These are phyloP conservation scores for Drosophila mulleri DNA, from an alignment of 2,888 invertebrate genomes.

Conservation along the genomic window DNA sequence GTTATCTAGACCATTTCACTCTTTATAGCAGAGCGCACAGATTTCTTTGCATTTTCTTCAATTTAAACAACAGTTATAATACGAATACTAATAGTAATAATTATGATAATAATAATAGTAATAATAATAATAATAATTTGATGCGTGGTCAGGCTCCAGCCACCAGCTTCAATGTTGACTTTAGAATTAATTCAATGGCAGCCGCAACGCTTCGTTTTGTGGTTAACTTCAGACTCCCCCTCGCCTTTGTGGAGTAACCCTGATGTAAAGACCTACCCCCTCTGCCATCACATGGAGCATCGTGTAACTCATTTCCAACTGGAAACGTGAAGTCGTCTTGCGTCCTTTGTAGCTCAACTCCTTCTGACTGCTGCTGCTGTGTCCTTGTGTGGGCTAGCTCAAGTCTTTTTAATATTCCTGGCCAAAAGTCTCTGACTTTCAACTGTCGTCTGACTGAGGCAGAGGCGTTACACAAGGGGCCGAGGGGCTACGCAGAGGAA, in stretches of 20 bases:
- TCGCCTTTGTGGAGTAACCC: neutral
- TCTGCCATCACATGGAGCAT: neutral
- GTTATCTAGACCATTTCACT: neutral
- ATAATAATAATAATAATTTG: constrained; percentile 21
- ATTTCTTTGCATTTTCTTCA: neutral
- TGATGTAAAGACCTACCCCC: neutral
- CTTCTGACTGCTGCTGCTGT: constrained; percentile 15
- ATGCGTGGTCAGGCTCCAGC: constrained; percentile 49
- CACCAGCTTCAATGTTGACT: constrained; percentile 3
- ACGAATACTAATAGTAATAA: neutral
- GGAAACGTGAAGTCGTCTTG: constrained; percentile 41
- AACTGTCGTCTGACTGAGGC: constrained; percentile 32
- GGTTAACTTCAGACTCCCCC: constrained; percentile 18
- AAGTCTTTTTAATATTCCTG: constrained; percentile 79
- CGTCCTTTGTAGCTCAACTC: constrained; percentile 46
- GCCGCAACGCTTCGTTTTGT: constrained; percentile 54
- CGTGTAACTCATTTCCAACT: constrained; percentile 29
- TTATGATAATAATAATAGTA: neutral
- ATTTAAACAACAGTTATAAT: no score
- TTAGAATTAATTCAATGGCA: constrained; percentile 57
- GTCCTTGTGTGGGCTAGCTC: constrained; percentile 32
- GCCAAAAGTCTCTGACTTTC: constrained; percentile 34
- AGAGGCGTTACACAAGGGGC: neutral
- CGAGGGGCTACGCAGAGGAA: neutral
- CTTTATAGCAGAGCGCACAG: neutral